A percentile compares a stretch with the other conserved stretches of the same genome.
Evolutionary conservation across 2,113 vertebrate genomes (phyloP).

Genomic region (Speoplatyrhinus poulsoni): DNA sequence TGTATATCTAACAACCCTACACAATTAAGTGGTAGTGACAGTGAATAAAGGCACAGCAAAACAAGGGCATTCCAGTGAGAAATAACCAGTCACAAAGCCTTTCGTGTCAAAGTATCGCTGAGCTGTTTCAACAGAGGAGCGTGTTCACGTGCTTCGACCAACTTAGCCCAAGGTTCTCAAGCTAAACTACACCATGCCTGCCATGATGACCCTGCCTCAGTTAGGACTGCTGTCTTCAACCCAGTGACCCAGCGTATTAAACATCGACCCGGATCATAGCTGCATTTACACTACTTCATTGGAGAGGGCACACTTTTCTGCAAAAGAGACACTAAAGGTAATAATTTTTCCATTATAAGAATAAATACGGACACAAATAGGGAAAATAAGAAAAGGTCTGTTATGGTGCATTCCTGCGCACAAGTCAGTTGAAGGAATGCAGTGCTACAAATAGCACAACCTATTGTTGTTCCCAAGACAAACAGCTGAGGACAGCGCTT

Average conservation of each 20-base stretch:
- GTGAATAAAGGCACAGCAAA: slow-evolving; percentile 58
- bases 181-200: slow-evolving; percentile 19
- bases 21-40: slow-evolving; percentile 62
- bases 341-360: slow-evolving; percentile 2
- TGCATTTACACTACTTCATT: slow-evolving; percentile 9
- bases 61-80: slow-evolving; percentile 51
- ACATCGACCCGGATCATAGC: slow-evolving; percentile 9
- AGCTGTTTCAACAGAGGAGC: slow-evolving; percentile 43
- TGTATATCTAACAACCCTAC: slow-evolving; percentile 50
- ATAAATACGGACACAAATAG: neutral
- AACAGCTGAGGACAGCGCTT: slow-evolving; percentile 66
- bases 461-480: slow-evolving; percentile 58
- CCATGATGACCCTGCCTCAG: neutral
- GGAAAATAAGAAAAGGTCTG: neutral
- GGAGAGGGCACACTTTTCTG: slow-evolving; percentile 2
- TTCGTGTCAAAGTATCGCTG: slow-evolving; percentile 63
- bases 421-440: slow-evolving; percentile 49
- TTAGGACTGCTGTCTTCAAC: slow-evolving; percentile 29
- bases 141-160: slow-evolving; percentile 45
- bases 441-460: slow-evolving; percentile 54
- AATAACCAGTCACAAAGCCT: slow-evolving; percentile 58
- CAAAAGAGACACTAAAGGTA: slow-evolving; percentile 9
- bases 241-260: slow-evolving; percentile 37
- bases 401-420: slow-evolving; percentile 61
- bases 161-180: slow-evolving; percentile 37